Percentiles rank a stretch among this genome's conserved stretches.
Evolutionary conservation across 2,113 vertebrate species (phyloP).

Genomic region (Podilymbus podiceps): DNA sequence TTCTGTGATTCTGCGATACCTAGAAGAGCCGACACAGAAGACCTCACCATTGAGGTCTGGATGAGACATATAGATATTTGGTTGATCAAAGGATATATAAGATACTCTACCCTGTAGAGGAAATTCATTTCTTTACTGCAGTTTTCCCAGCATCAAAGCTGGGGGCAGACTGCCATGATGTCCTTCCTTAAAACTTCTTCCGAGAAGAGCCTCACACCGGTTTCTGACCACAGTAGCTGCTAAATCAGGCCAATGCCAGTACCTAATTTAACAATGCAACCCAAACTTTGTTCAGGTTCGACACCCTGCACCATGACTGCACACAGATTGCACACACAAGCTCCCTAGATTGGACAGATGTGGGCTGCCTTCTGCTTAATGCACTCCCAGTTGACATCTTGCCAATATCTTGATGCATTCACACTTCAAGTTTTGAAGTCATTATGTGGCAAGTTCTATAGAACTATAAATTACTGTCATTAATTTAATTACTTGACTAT

Average conservation of each 20-base stretch:
- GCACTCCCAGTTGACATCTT: neutral
- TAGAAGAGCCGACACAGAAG: neutral
- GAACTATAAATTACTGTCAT: neutral
- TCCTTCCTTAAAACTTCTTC: neutral
- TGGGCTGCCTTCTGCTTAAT: neutral
- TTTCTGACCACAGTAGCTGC: neutral
- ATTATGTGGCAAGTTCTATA: neutral
- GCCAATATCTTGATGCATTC: neutral
- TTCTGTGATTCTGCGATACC: no score
- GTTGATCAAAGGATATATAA: neutral
- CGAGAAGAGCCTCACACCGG: neutral
- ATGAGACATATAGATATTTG: neutral
- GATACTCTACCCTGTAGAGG: neutral
- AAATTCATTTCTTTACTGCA: neutral
- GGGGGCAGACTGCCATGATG: rapidly evolving
- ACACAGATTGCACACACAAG: neutral
- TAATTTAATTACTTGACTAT: neutral
- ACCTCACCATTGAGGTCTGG: neutral
- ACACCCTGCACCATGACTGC: rapidly evolving
- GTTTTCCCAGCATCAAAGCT: neutral
- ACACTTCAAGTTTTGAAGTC: neutral
- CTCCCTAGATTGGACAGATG: neutral
- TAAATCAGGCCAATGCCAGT: neutral
- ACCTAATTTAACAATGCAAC: neutral
- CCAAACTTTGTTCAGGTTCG: rapidly evolving